Evolutionary conservation across 1,140 invertebrate species (phyloP).

Genomic region (Mizuhopecten yessoensis): DNA sequence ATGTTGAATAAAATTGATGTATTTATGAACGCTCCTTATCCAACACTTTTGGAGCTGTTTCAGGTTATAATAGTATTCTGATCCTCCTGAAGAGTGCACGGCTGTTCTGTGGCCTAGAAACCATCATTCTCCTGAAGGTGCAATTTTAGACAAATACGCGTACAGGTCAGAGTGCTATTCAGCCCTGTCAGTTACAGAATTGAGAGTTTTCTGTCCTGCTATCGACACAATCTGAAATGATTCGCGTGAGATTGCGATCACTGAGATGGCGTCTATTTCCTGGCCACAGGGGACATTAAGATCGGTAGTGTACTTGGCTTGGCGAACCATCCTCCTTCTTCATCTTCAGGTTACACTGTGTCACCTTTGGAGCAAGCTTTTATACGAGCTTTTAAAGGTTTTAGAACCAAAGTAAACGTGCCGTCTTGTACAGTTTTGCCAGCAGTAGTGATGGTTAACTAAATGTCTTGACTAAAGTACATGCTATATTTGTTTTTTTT

Average conservation of each 20-base stretch:
- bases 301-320: not conserved
- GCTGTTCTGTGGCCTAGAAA: not conserved
- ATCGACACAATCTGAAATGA: not conserved
- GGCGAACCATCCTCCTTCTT: not conserved
- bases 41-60: not conserved
- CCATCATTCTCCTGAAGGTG: not conserved
- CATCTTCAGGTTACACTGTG: not conserved
- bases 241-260: not conserved
- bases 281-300: constrained; percentile 1
- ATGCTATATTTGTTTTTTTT: not conserved
- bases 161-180: not conserved
- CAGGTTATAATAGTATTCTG: not conserved
- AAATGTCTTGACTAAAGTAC: not conserved
- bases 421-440: not conserved
- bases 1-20: not conserved
- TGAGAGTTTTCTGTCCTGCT: not conserved
- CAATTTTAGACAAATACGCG: not conserved
- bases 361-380: not conserved
- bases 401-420: not conserved
- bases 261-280: not conserved
- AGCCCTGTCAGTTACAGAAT: not conserved
- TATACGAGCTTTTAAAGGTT: not conserved
- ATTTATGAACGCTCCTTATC: not conserved
- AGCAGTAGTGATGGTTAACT: not conserved
- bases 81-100: not conserved